Conservation (phyloP, 2,888 invertebrate genomes). For the Hypomecis punctinalis region DNA sequence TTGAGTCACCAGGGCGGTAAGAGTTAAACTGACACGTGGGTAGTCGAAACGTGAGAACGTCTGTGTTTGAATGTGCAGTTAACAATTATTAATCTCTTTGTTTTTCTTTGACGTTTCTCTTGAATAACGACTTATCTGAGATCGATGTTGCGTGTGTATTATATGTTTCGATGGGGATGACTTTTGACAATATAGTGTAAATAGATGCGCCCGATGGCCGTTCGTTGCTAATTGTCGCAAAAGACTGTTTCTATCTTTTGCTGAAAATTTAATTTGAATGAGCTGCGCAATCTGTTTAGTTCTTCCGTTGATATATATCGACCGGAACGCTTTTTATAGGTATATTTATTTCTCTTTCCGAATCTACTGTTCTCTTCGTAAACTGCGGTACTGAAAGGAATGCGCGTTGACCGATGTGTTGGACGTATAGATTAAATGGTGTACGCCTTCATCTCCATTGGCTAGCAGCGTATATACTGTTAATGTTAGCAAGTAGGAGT, state of each 20-base stretch:
- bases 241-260: constrained; percentile 84
- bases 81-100: constrained; percentile 79
- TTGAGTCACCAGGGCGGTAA: constrained; percentile 98
- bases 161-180: constrained; percentile 85
- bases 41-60: constrained; percentile 84
- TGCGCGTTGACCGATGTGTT: constrained; percentile 82
- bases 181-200: constrained; percentile 79
- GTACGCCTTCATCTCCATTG: constrained; percentile 81
- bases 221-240: constrained; percentile 85
- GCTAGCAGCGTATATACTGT: constrained; percentile 77
- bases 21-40: constrained; percentile 84
- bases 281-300: constrained; percentile 85
- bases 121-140: constrained; percentile 83
- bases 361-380: constrained; percentile 80
- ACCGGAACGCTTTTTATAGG: constrained; percentile 84
- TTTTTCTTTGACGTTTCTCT: constrained; percentile 85
- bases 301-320: constrained; percentile 80
- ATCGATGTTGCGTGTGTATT: constrained; percentile 85
- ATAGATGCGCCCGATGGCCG: constrained; percentile 85
- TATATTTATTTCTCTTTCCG: constrained; percentile 83
- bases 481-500: constrained; percentile 81
- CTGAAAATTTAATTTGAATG: constrained; percentile 84
- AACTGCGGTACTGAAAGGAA: constrained; percentile 81
- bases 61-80: constrained; percentile 85
- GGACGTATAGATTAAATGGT: constrained; percentile 79